These are phyloP conservation scores for Atractosteus spatula DNA, from an alignment of 2,113 vertebrate genomes.

Conservation along the genomic window DNA sequence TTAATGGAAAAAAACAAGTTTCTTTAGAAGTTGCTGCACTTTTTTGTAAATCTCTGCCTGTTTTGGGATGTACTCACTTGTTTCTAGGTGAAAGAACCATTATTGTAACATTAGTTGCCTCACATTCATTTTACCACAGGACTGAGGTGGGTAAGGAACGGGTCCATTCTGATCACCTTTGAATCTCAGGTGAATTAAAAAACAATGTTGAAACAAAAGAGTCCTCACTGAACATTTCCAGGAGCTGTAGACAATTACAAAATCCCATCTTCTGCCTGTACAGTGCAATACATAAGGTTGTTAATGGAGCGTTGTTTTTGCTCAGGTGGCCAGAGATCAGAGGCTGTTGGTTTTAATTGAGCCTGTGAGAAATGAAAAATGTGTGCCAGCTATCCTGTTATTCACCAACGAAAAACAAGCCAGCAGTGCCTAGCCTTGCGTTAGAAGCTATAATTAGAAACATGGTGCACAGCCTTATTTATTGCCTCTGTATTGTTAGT, in stretches of 20 bases:
- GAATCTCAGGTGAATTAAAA: background rate
- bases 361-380: conserved; percentile 32
- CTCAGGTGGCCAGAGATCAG: conserved; percentile 30
- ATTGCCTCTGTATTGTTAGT: background rate
- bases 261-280: background rate
- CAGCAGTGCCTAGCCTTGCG: conserved; percentile 3
- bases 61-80: too few relatives aligned
- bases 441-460: conserved; percentile 37
- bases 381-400: conserved; percentile 32
- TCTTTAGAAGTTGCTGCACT: too few relatives aligned
- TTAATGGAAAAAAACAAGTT: too few relatives aligned
- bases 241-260: too few relatives aligned
- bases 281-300: background rate
- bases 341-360: conserved; percentile 42
- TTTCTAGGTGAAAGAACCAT: too few relatives aligned
- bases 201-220: too few relatives aligned
- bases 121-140: too few relatives aligned
- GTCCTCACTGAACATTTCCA: too few relatives aligned
- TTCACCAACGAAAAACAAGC: conserved; percentile 36
- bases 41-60: too few relatives aligned
- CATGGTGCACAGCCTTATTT: background rate
- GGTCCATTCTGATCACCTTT: background rate
- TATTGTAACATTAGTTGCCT: too few relatives aligned
- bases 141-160: background rate
- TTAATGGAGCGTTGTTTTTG: conserved; percentile 26